phyloP scores from a whole-genome alignment of 2,888 invertebrate species.

The Minunthozetes semirufus region DNA sequence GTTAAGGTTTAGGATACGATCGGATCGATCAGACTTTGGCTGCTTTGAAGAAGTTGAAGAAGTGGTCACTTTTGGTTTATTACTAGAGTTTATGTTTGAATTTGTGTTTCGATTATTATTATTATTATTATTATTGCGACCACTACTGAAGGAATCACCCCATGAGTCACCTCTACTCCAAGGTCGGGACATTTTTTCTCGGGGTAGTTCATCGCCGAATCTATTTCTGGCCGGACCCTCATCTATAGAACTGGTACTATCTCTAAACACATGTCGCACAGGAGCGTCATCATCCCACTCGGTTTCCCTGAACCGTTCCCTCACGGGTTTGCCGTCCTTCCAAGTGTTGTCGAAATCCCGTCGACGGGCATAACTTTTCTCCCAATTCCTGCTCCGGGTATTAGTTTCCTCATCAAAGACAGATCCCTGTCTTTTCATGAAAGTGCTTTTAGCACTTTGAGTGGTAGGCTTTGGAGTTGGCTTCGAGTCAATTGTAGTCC shows the following conservation, averaged over 20 bases:
- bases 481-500: neutral
- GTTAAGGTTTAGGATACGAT: neutral
- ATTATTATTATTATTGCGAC: conserved; percentile 3
- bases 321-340: neutral
- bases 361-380: conserved; percentile 9
- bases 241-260: neutral
- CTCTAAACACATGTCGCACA: conserved; percentile 15
- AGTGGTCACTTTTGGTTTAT: neutral
- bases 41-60: neutral
- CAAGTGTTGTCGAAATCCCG: neutral
- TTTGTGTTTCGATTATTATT: neutral
- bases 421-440: neutral
- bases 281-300: conserved; percentile 26
- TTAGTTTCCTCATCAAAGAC: neutral
- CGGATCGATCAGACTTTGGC: conserved; percentile 4
- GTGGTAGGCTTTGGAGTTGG: neutral
- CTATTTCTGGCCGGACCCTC: neutral
- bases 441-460: neutral
- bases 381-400: neutral
- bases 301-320: neutral
- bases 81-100: conserved; percentile 5
- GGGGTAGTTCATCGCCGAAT: neutral
- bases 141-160: neutral
- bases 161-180: neutral
- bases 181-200: neutral